These are phyloP conservation scores for Holothuria glaberrima DNA, from an alignment of 35 echinoderm and acorn worm species.

Conservation along the genomic window DNA sequence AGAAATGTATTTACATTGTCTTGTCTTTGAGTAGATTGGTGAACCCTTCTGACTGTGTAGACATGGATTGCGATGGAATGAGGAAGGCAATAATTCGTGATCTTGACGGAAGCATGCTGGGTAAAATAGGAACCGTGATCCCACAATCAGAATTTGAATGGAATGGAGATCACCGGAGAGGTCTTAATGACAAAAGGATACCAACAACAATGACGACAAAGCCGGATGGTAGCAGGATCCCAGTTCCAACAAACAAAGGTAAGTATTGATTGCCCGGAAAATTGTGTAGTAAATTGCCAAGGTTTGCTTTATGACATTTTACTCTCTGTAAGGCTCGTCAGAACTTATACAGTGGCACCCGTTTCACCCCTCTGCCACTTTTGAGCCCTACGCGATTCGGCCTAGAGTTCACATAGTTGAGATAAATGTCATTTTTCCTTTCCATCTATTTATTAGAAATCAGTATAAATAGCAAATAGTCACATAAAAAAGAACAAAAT, in stretches of 20 bases:
- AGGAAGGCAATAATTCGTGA: constrained; percentile 86
- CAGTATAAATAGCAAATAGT: too few relatives aligned
- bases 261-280: background rate
- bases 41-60: constrained; percentile 93
- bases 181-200: constrained; percentile 89
- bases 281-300: too few relatives aligned
- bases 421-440: too few relatives aligned
- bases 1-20: too few relatives aligned
- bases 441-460: too few relatives aligned
- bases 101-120: constrained; percentile 75
- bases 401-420: too few relatives aligned
- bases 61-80: constrained; percentile 89
- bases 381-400: too few relatives aligned
- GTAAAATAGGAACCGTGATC: constrained; percentile 67
- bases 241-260: constrained; percentile 86
- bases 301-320: too few relatives aligned
- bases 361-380: too few relatives aligned
- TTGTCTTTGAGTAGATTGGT: constrained; percentile 59
- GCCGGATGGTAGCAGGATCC: constrained; percentile 80
- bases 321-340: too few relatives aligned
- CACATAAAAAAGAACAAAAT: too few relatives aligned
- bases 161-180: constrained; percentile 84
- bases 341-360: too few relatives aligned
- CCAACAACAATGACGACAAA: constrained; percentile 85
- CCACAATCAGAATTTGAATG: constrained; percentile 88